Conservation (phyloP, 35 echinoderm and acorn worm species). For the Apostichopus parvimensis region DNA sequence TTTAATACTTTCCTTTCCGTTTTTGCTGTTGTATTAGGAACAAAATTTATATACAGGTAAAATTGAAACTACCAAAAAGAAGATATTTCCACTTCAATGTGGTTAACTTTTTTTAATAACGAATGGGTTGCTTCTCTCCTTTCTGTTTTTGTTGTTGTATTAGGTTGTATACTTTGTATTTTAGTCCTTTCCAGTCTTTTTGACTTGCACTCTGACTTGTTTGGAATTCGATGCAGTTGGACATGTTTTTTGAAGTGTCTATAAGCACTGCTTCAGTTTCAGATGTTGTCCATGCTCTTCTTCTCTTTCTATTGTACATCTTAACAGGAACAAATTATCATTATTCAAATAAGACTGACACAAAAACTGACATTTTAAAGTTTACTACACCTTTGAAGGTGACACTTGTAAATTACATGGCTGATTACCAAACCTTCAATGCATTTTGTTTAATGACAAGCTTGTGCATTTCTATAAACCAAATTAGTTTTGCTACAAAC, state of each 20-base stretch:
- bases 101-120: not conserved
- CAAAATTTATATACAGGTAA: not conserved
- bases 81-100: not conserved
- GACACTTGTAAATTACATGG: not conserved
- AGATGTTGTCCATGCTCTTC: not conserved
- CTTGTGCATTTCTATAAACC: no score
- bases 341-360: not conserved
- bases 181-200: conserved; percentile 28
- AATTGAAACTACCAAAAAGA: no score
- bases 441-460: no score
- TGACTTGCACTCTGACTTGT: not conserved
- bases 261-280: conserved; percentile 1
- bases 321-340: not conserved
- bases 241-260: not conserved
- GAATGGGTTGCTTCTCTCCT: not conserved
- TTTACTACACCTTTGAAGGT: not conserved
- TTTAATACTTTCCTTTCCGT: no score
- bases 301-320: not conserved
- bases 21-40: no score
- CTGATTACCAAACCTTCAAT: no score
- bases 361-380: not conserved
- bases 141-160: conserved; percentile 13
- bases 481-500: no score
- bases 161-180: conserved; percentile 42
- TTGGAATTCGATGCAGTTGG: not conserved